phyloP scores from a whole-genome alignment of 2,797 vertebrate genomes.

The Cyprinodon diabolis region DNA sequence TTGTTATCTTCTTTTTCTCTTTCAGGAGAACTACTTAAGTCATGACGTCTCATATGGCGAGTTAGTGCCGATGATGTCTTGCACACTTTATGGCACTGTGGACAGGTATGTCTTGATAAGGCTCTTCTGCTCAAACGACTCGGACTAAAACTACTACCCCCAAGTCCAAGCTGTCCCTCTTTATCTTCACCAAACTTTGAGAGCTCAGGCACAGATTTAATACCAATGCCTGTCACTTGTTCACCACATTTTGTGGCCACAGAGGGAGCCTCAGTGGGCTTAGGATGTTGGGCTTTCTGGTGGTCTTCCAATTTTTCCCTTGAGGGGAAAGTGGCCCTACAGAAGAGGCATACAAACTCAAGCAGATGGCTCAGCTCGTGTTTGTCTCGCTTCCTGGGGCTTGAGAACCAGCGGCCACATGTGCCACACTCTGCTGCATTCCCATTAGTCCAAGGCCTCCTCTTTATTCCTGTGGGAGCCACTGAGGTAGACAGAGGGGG shows the following conservation, averaged over 20 bases:
- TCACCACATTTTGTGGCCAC: slow-evolving; percentile 59
- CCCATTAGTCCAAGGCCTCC: slow-evolving; percentile 79
- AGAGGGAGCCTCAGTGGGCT: slow-evolving; percentile 65
- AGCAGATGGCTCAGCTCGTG: slow-evolving; percentile 87
- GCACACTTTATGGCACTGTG: slow-evolving; percentile 89
- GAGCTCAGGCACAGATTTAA: slow-evolving; percentile 56
- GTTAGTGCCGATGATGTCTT: slow-evolving; percentile 91
- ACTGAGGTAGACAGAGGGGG: slow-evolving; percentile 71
- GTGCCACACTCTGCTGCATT: slow-evolving; percentile 84
- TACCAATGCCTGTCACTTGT: slow-evolving; percentile 49
- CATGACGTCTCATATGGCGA: slow-evolving; percentile 87
- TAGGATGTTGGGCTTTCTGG: slow-evolving; percentile 82
- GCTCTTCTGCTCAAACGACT: slow-evolving; percentile 83
- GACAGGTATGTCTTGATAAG: slow-evolving; percentile 84
- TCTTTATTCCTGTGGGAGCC: slow-evolving; percentile 69
- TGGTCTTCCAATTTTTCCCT: slow-evolving; percentile 84
- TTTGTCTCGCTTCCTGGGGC: slow-evolving; percentile 86
- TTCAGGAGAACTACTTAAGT: slow-evolving; percentile 79
- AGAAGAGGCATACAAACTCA: slow-evolving; percentile 83
- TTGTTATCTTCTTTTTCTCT: slow-evolving; percentile 71
- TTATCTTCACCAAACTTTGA: slow-evolving; percentile 70
- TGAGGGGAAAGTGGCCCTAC: slow-evolving; percentile 79
- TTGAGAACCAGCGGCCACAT: slow-evolving; percentile 88
- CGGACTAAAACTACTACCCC: slow-evolving; percentile 60
- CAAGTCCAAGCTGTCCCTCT: slow-evolving; percentile 36